phyloP scores from a whole-genome alignment of 2,888 invertebrate genomes.

The Crossocerus cetratus region DNA sequence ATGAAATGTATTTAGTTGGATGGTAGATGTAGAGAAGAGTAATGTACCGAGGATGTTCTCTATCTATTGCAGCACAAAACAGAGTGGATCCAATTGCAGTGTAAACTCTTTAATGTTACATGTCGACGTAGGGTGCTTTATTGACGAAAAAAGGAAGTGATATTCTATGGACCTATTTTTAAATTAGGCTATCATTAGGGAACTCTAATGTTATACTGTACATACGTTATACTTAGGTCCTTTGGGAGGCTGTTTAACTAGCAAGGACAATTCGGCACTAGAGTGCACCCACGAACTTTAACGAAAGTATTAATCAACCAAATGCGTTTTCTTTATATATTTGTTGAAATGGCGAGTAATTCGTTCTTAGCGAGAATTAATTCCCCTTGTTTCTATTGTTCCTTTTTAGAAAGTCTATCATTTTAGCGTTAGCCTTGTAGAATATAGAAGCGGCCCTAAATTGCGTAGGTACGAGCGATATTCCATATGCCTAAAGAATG shows the following conservation, averaged over 20 bases:
- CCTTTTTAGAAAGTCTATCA: background rate
- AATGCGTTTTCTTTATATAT: constrained; percentile 8
- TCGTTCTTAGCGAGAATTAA: background rate
- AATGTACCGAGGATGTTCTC: background rate
- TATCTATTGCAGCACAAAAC: constrained; percentile 2
- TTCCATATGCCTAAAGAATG: too few relatives aligned
- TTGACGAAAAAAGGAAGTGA: constrained; percentile 45
- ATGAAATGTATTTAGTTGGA: background rate
- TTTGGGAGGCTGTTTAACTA: constrained; percentile 30
- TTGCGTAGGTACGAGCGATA: too few relatives aligned
- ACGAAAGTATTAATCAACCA: constrained; percentile 10
- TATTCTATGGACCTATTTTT: constrained; percentile 54
- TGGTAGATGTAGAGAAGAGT: background rate
- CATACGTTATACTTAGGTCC: constrained; percentile 48
- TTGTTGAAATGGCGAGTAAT: constrained; percentile 1
- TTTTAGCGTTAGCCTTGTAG: too few relatives aligned
- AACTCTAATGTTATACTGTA: constrained; percentile 45
- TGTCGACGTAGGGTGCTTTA: constrained; percentile 47
- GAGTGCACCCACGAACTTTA: constrained; percentile 19
- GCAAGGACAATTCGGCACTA: constrained; percentile 42
- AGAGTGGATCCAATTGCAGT: constrained; percentile 10
- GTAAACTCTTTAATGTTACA: constrained; percentile 33
- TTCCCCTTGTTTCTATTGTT: constrained; percentile 10
- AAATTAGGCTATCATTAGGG: constrained; percentile 49
- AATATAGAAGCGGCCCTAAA: too few relatives aligned